Evolutionary conservation across 1,140 invertebrate genomes (phyloP), one percentile per base, ranked within the genome.

Genomic region (Polypedilum vanderplanki): DNA sequence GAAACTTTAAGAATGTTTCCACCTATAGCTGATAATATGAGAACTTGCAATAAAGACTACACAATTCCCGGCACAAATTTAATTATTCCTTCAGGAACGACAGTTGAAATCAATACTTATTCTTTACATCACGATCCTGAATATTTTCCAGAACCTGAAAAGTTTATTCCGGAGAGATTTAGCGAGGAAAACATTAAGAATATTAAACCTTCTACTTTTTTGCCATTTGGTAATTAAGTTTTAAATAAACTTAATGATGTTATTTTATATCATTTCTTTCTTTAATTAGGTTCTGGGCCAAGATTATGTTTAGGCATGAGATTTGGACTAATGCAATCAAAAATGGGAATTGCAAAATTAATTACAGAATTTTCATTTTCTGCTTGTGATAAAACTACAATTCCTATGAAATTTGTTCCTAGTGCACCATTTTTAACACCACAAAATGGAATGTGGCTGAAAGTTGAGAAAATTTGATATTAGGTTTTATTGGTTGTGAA

Each of bases 171-270:
- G 0, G 87, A 88, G 41, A 80, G 88, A 67, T 89, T 88, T 75
- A 83, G 81, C 3, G 85, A 86, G 1, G 84, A 87, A 75, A 87
- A 87, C 77, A 85, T 84, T 57, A 78, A 82, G 7, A 81, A 83
- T 7, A 84, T 86, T n/a, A 79, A 83, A 20, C 85, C 84, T 0
- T 86, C 83, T 41, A 83, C 85, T 0, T 90, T 85, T 75, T 80
- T 86, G 78, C 88, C 89, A 0, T 90, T 90, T 77, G 89, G 89
- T 1, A 77, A 84, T n/a, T 89, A 89, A 9, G n/a, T n/a, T 88
- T 85, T 2, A 81, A 88, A 33, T 33, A 24, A 87, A 84, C 78
- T 90, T 89, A 78, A 86, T 90, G 73, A 88, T 87, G 83, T 76
- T 80, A 77, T 78, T 70, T 78, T 76, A 75, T 73, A 64, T 74